Conservation (phyloP, 2,113 vertebrate species). For the Myocastor coypus region DNA sequence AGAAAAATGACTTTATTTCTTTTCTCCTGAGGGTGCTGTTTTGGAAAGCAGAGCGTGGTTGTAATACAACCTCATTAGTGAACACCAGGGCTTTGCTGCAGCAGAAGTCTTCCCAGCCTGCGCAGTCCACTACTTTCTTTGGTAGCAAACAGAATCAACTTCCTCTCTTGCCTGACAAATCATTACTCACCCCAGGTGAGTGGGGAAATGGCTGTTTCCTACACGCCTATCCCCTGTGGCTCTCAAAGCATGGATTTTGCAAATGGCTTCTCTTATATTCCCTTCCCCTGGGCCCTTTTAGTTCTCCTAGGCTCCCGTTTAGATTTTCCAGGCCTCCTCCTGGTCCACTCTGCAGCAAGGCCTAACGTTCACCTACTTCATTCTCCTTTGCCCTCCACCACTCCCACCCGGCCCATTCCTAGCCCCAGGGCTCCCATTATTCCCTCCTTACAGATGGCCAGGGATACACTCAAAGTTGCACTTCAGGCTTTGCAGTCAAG, state of each 20-base stretch:
- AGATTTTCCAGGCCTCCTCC: not conserved
- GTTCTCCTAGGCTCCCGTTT: slow-evolving; percentile 24
- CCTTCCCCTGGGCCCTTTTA: not conserved
- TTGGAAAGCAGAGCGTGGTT: slow-evolving; percentile 65
- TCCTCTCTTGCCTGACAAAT: slow-evolving; percentile 42
- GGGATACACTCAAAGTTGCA: not conserved
- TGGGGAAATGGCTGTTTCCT: slow-evolving; percentile 23
- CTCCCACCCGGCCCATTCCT: slow-evolving; percentile 60
- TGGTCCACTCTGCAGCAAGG: not conserved
- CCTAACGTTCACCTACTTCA: not conserved
- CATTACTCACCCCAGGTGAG: slow-evolving; percentile 14
- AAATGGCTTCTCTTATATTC: slow-evolving; percentile 39
- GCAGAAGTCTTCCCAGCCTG: not conserved
- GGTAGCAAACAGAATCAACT: slow-evolving; percentile 53
- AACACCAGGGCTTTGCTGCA: slow-evolving; percentile 38
- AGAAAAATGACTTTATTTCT: slow-evolving; percentile 81
- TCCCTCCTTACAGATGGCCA: slow-evolving; percentile 34
- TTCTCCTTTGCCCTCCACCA: not conserved
- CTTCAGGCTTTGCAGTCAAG: slow-evolving; percentile 41
- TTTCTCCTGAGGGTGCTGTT: slow-evolving; percentile 68
- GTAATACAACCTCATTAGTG: slow-evolving; percentile 65
- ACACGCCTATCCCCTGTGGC: not conserved
- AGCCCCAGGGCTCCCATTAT: slow-evolving; percentile 66
- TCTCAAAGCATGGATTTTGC: not conserved
- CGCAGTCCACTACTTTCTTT: not conserved